Conservation (phyloP, 2,113 vertebrate genomes). For the Psittacus erithacus region DNA sequence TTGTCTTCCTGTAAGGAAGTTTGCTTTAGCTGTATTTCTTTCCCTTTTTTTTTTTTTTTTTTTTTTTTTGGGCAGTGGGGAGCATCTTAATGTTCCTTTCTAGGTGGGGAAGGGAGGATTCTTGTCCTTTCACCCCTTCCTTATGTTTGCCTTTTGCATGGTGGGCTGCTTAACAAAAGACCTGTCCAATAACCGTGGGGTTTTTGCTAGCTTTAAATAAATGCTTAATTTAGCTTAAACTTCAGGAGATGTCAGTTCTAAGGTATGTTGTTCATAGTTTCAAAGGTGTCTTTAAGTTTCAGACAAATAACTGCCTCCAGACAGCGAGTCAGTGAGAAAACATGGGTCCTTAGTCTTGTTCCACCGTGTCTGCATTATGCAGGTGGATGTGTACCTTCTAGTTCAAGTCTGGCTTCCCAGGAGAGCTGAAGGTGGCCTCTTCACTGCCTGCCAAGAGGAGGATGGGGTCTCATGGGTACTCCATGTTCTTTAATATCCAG, state of each 20-base stretch:
- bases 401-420: neutral
- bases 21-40: neutral
- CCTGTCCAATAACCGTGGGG: neutral
- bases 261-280: neutral
- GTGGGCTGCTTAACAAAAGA: constrained; percentile 52
- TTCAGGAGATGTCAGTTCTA: neutral
- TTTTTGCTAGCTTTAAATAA: constrained; percentile 21
- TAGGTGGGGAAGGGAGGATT: constrained; percentile 61
- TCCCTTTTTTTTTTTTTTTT: neutral
- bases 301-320: neutral
- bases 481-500: neutral
- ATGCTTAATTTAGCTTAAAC: neutral
- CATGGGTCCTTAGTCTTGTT: neutral
- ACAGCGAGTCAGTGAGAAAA: neutral
- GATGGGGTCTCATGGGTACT: neutral
- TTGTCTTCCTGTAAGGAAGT: neutral
- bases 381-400: neutral
- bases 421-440: neutral
- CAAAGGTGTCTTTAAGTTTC: neutral
- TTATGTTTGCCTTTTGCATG: constrained; percentile 51
- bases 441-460: neutral
- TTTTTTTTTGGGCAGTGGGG: neutral
- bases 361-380: neutral
- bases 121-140: constrained; percentile 21
- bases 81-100: neutral